A percentile compares a stretch with the other conserved stretches of the same genome.
These are phyloP conservation scores for Paralichthys olivaceus DNA, from an alignment of 2,113 vertebrate species.

Conservation along the genomic window DNA sequence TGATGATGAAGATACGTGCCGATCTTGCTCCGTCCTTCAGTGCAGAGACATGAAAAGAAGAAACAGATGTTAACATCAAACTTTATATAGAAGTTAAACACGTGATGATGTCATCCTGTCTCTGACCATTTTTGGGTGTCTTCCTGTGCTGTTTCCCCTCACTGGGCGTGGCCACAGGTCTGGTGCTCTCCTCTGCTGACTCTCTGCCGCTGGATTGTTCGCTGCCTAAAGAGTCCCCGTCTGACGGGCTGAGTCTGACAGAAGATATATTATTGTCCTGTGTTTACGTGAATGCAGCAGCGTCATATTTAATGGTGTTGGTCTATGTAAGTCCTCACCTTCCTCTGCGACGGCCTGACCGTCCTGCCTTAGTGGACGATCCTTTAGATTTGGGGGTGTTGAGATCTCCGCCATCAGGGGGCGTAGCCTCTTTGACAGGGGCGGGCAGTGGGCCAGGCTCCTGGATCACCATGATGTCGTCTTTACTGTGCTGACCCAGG, in stretches of 20 bases:
- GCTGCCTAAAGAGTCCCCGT: constrained; percentile 93
- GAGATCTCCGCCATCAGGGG: constrained; percentile 91
- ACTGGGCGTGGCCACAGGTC: constrained; percentile 77
- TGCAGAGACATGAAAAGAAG: constrained; percentile 17
- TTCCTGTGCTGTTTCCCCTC: constrained; percentile 87
- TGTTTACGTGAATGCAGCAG: background rate
- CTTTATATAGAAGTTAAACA: background rate
- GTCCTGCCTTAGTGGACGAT: constrained; percentile 86
- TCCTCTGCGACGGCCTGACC: constrained; percentile 86
- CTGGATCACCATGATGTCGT: constrained; percentile 94
- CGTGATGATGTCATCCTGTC: background rate
- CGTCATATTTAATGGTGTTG: no score
- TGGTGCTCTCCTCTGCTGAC: constrained; percentile 87
- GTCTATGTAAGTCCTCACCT: constrained; percentile 77
- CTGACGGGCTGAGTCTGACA: constrained; percentile 91
- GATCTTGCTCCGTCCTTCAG: constrained; percentile 68
- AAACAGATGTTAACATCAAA: background rate
- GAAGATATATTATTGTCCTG: background rate
- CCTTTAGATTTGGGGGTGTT: constrained; percentile 91
- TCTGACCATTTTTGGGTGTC: constrained; percentile 85
- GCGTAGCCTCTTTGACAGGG: constrained; percentile 90
- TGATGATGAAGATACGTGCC: constrained; percentile 44
- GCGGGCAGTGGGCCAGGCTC: constrained; percentile 88
- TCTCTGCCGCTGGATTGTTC: constrained; percentile 93
- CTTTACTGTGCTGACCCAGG: constrained; percentile 96